phyloP scores from a whole-genome alignment of 53 echinoderm and acorn worm genomes.

The Henricia sp. region DNA sequence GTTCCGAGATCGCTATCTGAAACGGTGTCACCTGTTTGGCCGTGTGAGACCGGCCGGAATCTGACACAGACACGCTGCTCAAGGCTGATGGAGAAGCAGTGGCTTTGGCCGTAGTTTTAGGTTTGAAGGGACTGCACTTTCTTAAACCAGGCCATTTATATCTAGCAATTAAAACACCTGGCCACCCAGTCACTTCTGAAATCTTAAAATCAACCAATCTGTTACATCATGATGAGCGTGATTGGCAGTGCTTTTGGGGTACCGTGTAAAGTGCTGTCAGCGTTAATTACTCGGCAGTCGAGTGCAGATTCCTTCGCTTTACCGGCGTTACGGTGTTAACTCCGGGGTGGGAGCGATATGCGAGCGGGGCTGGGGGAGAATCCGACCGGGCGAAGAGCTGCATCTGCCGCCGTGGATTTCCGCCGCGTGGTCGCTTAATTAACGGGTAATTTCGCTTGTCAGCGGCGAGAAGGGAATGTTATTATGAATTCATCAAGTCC shows the following conservation, averaged over 20 bases:
- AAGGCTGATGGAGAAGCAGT: constrained; percentile 10
- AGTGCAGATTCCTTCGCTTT: constrained; percentile 5
- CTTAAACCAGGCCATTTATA: not conserved
- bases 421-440: constrained; percentile 41
- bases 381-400: not conserved
- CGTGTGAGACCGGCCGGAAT: constrained; percentile 29
- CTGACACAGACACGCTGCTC: constrained; percentile 31
- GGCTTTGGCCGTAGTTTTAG: constrained; percentile 3
- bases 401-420: constrained; percentile 50
- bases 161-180: constrained; percentile 45
- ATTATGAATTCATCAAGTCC: constrained; percentile 32
- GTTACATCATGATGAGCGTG: constrained; percentile 33
- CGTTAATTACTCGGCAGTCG: constrained; percentile 30
- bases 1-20: constrained; percentile 25
- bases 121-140: constrained; percentile 15
- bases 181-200: constrained; percentile 41
- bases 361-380: not conserved
- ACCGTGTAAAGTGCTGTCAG: constrained; percentile 24
- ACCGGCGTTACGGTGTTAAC: not conserved
- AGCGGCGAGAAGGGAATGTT: not conserved
- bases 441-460: constrained; percentile 48
- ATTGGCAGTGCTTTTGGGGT: not conserved
- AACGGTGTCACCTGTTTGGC: constrained; percentile 46
- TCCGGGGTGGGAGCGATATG: not conserved
- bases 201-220: constrained; percentile 27